Evolutionary conservation across 2,888 invertebrate species (phyloP).

Genomic region (Rambutsinella grinnellia): DNA sequence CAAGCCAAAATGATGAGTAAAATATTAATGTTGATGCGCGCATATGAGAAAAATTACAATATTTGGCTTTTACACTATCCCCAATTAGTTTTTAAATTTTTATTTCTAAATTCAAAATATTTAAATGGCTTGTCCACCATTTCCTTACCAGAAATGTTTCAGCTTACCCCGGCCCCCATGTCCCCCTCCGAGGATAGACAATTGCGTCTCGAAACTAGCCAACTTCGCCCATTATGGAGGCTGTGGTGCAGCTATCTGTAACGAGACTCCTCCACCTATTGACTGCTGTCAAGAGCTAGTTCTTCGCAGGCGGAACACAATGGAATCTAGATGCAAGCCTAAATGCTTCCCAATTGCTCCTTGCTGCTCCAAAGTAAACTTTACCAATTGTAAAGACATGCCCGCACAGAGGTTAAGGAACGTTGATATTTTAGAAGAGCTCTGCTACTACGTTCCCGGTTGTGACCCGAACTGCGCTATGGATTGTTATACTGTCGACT

Average conservation of each 20-base stretch:
- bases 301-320: neutral
- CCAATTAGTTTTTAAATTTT: too few relatives aligned
- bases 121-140: conserved; percentile 2
- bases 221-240: conserved; percentile 28
- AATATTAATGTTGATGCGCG: too few relatives aligned
- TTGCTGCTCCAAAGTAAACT: neutral
- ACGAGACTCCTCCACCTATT: too few relatives aligned
- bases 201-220: conserved; percentile 20
- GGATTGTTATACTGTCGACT: conserved; percentile 44
- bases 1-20: too few relatives aligned
- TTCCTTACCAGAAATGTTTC: neutral
- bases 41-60: too few relatives aligned
- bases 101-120: too few relatives aligned
- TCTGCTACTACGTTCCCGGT: conserved; percentile 48
- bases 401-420: conserved; percentile 44
- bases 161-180: neutral
- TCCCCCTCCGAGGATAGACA: too few relatives aligned
- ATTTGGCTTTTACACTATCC: too few relatives aligned
- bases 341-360: neutral
- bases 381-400: conserved; percentile 10
- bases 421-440: conserved; percentile 50
- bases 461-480: neutral
- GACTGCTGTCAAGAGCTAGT: neutral
- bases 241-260: neutral
- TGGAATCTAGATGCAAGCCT: neutral